Percentiles rank a stretch among this genome's conserved stretches.
Evolutionary conservation across 2,888 invertebrate genomes (phyloP).

Genomic region (Pegoplata infirma): DNA sequence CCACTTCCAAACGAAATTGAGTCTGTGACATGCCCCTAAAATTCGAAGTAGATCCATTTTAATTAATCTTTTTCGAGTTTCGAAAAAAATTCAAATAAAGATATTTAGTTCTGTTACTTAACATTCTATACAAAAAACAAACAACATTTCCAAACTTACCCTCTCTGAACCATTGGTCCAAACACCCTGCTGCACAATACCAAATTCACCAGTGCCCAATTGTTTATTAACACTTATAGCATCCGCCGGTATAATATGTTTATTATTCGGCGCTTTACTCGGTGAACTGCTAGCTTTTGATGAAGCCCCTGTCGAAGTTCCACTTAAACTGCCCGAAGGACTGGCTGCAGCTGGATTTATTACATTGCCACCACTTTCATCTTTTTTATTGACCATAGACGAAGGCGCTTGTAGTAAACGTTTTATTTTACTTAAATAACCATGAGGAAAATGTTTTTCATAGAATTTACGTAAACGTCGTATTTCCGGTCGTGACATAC

Average conservation of each 20-base stretch:
- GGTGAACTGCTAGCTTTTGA: constrained; percentile 77
- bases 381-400: constrained; percentile 73
- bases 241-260: constrained; percentile 93
- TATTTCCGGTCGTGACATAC: constrained; percentile 96
- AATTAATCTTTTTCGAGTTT: too few relatives aligned
- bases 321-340: constrained; percentile 51
- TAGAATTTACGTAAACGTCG: constrained; percentile 95
- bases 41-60: too few relatives aligned
- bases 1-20: too few relatives aligned
- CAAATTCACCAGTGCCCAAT: constrained; percentile 97
- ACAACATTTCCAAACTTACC: constrained; percentile 80
- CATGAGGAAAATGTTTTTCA: constrained; percentile 95
- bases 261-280: constrained; percentile 80
- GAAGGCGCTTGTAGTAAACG: constrained; percentile 83
- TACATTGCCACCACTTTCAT: constrained; percentile 64
- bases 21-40: too few relatives aligned
- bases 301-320: constrained; percentile 42
- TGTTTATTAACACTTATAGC: constrained; percentile 96
- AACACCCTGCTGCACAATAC: constrained; percentile 97
- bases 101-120: too few relatives aligned
- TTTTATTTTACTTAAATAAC: constrained; percentile 94
- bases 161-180: constrained; percentile 97
- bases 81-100: too few relatives aligned
- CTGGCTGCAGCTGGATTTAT: constrained; percentile 46
- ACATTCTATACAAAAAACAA: too few relatives aligned